These are phyloP conservation scores for Larimichthys polyactis DNA, from an alignment of 2,113 vertebrate genomes.

Conservation along the genomic window DNA sequence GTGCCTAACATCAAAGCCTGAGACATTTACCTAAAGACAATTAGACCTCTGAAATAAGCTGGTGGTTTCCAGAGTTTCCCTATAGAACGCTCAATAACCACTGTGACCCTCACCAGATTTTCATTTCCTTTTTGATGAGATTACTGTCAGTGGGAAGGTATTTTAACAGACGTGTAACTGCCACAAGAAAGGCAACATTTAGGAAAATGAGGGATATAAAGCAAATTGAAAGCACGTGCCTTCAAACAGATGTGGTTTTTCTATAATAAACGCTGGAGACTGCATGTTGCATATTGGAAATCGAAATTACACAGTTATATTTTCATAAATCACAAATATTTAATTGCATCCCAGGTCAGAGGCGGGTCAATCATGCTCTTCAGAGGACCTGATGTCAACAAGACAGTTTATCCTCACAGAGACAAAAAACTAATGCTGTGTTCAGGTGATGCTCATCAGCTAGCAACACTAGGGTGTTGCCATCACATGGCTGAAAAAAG, in stretches of 20 bases:
- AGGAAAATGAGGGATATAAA: constrained; percentile 23
- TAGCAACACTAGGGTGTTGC: background rate
- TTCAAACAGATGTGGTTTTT: constrained; percentile 45
- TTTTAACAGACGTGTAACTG: constrained; percentile 33
- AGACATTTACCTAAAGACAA: constrained; percentile 49
- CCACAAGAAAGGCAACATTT: constrained; percentile 54
- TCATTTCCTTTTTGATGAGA: background rate
- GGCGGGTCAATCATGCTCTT: background rate
- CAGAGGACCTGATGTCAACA: constrained; percentile 7
- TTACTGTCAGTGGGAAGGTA: constrained; percentile 14
- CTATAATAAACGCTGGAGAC: constrained; percentile 26
- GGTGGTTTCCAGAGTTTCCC: constrained; percentile 31
- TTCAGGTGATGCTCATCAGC: background rate
- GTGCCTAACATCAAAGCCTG: constrained; percentile 57
- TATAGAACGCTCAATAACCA: constrained; percentile 14
- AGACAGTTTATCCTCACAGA: background rate
- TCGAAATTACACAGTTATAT: constrained; percentile 16
- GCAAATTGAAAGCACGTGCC: constrained; percentile 42
- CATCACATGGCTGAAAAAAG: background rate
- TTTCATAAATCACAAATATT: constrained; percentile 7
- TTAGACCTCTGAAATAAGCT: constrained; percentile 34
- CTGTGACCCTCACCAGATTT: constrained; percentile 20
- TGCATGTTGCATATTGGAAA: constrained; percentile 16
- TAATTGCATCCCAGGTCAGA: constrained; percentile 22
- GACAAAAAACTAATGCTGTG: background rate